Conservation (phyloP, 2,888 invertebrate genomes). For the Griposia aprilina region DNA sequence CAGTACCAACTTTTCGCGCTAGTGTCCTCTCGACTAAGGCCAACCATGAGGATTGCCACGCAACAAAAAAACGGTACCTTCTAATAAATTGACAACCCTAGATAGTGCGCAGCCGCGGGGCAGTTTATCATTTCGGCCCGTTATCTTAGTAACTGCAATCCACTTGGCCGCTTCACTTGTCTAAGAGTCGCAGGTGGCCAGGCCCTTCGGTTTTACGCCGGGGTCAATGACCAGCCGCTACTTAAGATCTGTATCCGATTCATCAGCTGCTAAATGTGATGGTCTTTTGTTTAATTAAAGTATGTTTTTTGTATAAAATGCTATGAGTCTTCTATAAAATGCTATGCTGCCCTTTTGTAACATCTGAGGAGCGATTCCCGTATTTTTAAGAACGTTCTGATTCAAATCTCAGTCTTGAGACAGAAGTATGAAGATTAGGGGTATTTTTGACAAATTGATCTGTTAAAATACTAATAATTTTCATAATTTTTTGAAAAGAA, state of each 20-base stretch:
- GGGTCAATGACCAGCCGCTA: conserved; percentile 61
- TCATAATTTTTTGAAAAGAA: too few relatives aligned
- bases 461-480: too few relatives aligned
- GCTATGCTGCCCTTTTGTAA: background rate
- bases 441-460: too few relatives aligned
- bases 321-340: background rate
- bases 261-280: conserved; percentile 12
- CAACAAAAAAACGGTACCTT: conserved; percentile 11
- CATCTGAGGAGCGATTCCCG: too few relatives aligned
- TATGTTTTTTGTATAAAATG: too few relatives aligned
- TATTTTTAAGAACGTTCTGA: too few relatives aligned
- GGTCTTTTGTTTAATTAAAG: background rate
- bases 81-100: conserved; percentile 54
- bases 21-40: background rate
- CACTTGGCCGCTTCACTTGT: conserved; percentile 77
- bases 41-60: background rate
- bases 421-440: too few relatives aligned
- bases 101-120: conserved; percentile 61
- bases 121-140: conserved; percentile 82
- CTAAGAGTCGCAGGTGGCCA: conserved; percentile 74
- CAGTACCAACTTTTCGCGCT: background rate
- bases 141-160: conserved; percentile 77
- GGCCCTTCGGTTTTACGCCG: conserved; percentile 69
- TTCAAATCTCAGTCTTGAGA: too few relatives aligned
- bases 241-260: conserved; percentile 52